Conservation (phyloP, 2,888 invertebrate species). For the Drosophila robusta region DNA sequence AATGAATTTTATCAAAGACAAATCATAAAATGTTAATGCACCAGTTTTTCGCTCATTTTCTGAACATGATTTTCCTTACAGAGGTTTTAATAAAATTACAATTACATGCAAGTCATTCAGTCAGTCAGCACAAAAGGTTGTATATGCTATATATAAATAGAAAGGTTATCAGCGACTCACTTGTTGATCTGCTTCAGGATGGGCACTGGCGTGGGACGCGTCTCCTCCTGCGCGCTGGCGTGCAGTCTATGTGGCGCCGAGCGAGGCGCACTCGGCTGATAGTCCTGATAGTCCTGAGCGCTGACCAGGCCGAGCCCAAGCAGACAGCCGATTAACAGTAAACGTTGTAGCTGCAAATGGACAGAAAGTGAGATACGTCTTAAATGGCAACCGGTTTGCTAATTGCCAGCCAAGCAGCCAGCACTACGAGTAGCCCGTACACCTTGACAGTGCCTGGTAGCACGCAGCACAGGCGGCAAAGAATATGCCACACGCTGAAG, state of each 20-base stretch:
- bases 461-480: constrained; percentile 22
- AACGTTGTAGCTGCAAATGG: constrained; percentile 69
- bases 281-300: constrained; percentile 85
- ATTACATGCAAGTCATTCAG: too few species aligned
- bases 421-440: constrained; percentile 27
- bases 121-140: neutral
- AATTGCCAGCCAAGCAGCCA: constrained; percentile 43
- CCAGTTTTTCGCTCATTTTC: too few species aligned
- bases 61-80: too few species aligned
- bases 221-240: constrained; percentile 69
- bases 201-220: constrained; percentile 88
- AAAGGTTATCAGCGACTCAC: constrained; percentile 83
- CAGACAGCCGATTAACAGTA: constrained; percentile 73
- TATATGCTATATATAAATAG: neutral
- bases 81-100: too few species aligned
- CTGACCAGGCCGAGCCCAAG: constrained; percentile 59
- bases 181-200: constrained; percentile 95
- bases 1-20: too few species aligned
- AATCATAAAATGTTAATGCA: too few species aligned
- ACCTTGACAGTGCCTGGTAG: constrained; percentile 68
- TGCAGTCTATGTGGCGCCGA: constrained; percentile 82
- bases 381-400: constrained; percentile 64
- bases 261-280: constrained; percentile 81
- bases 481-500: constrained; percentile 44
- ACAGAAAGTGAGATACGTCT: constrained; percentile 10